Percentiles rank a stretch among this genome's conserved stretches.
These are phyloP conservation scores for Coecobrya sp. DNA, from an alignment of 2,888 invertebrate species.

Conservation along the genomic window DNA sequence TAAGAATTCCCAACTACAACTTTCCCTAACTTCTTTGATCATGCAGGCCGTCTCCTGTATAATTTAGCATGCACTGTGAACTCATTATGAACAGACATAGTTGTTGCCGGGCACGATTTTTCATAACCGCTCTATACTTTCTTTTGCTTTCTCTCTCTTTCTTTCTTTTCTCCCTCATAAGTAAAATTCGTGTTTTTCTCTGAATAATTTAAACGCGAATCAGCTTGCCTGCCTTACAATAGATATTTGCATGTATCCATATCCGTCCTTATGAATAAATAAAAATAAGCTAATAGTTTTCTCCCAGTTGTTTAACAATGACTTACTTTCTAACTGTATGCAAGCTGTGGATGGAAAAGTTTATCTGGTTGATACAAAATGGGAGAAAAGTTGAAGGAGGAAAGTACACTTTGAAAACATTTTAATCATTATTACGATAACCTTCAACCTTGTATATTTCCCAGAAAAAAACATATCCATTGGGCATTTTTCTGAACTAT, in stretches of 20 bases:
- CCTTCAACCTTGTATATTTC: too few species aligned
- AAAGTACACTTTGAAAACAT: background rate
- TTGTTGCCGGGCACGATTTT: background rate
- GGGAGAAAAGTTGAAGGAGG: background rate
- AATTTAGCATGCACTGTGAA: slow-evolving; percentile 18
- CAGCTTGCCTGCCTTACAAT: background rate
- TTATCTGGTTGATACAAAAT: background rate
- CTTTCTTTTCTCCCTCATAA: background rate
- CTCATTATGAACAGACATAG: slow-evolving; percentile 17
- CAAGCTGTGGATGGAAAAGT: background rate
- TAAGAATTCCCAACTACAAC: slow-evolving; percentile 23
- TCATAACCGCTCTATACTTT: background rate
- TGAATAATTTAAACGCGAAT: slow-evolving; percentile 41
- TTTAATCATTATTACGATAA: background rate
- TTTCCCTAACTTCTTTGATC: background rate
- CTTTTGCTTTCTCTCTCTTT: background rate
- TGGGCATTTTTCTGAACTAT: too few species aligned
- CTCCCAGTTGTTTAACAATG: background rate
- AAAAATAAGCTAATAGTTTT: background rate
- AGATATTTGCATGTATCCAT: background rate
- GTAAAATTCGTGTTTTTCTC: background rate
- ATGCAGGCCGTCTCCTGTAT: background rate
- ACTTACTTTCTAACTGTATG: background rate
- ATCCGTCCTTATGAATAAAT: background rate
- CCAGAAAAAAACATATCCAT: too few species aligned